A percentile compares a stretch with the other conserved stretches of the same genome.
Evolutionary conservation across 2,888 invertebrate genomes (phyloP).

Genomic region (Rhabditoides inermis): DNA sequence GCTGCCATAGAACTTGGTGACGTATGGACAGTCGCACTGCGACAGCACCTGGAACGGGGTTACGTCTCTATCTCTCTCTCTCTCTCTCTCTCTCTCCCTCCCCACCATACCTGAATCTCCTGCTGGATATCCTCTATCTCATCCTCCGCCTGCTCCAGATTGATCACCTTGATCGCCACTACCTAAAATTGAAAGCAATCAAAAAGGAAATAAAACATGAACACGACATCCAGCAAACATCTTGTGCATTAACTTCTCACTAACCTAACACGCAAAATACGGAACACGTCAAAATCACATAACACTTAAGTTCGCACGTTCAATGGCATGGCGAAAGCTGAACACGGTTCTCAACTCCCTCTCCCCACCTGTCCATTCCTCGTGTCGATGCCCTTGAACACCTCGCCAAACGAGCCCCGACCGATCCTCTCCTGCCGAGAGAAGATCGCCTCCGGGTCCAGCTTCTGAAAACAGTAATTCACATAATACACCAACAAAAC

Average conservation of each 20-base stretch:
- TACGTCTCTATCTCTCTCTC: neutral
- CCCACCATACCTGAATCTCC: constrained; percentile 59
- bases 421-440: constrained; percentile 70
- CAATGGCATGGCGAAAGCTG: too few relatives aligned
- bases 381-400: constrained; percentile 97
- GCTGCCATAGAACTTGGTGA: constrained; percentile 97
- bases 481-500: too few relatives aligned
- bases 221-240: too few relatives aligned
- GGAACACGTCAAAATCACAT: too few relatives aligned
- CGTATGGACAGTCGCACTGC: constrained; percentile 96
- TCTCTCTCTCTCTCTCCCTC: neutral
- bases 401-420: constrained; percentile 50
- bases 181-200: constrained; percentile 69
- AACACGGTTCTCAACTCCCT: too few relatives aligned
- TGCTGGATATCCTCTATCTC: constrained; percentile 99
- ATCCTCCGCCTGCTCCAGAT: constrained; percentile 98
- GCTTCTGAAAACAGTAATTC: constrained; percentile 34
- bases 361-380: constrained; percentile 60
- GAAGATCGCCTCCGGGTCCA: constrained; percentile 94
- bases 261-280: too few relatives aligned
- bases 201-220: too few relatives aligned
- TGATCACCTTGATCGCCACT: constrained; percentile 96
- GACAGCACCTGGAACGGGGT: constrained; percentile 68
- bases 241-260: too few relatives aligned
- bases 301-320: too few relatives aligned